Evolutionary conservation across 2,113 vertebrate species (phyloP), one percentile per base, ranked within the genome.

Genomic region (Mustela nigripes): DNA sequence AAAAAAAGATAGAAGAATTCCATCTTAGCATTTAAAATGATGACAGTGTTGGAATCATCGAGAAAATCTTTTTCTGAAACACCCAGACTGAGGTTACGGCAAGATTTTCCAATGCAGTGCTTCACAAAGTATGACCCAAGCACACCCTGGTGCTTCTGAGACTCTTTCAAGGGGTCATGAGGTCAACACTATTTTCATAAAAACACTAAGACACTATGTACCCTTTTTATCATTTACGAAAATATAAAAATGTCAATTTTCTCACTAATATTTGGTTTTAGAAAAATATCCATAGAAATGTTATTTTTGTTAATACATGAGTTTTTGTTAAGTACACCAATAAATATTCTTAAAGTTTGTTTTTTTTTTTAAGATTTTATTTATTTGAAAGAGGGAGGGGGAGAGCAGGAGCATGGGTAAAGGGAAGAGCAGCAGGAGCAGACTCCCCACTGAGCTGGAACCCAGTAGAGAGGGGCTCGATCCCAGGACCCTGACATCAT

Each of bases 41-140:
- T 53, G 50, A 91, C 48, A 87, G 21, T 89, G 16, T 69, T 73
- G 42, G 33, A 7, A 84, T 7, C 1, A 53, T 0, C 33, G 22
- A 95, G 42, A 67, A 89, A 94, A 73, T 26, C 58, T 15, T 85
- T 65, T 94, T 91, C 78, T 89, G 53, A 95, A 96, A 89, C 7
- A 94, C 3, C n/a, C 28, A 36, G 69, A 73, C 15, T 96, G 28
- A 88, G 83, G 36, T 94, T 45, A 79, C 10, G 18, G 45, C 42
- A 91, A 14, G 50, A 85, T 67, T 85, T 86, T 65, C 48, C 63
- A 81, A 81, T 33, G 2, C 7, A 67, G 15, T 18, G 28, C 4
- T 84, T 96, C 39, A 88, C 71, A 39, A 78, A 95, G 39, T 60
- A n/a, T 4, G 12, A 71, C 6, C 22, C 42, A 71, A 71, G 12